Evolutionary conservation across 2,113 vertebrate genomes (phyloP).

Genomic region (Rana temporaria): DNA sequence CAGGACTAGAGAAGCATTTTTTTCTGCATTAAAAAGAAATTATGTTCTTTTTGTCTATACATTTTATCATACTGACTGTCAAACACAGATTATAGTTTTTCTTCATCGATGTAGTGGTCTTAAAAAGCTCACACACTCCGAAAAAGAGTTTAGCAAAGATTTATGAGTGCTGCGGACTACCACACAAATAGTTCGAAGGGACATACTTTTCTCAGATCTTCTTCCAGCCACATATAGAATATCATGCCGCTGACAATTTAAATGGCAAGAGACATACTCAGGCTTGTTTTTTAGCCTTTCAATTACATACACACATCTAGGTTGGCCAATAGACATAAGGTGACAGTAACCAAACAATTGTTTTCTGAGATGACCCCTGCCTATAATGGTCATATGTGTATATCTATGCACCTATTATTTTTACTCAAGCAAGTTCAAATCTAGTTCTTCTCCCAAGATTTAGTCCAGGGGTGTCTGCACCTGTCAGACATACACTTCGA

Average conservation of each 20-base stretch:
- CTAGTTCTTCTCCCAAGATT: too few species aligned
- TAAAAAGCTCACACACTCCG: background rate
- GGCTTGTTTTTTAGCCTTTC: background rate
- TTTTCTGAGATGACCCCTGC: too few species aligned
- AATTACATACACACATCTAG: background rate
- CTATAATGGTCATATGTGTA: too few species aligned
- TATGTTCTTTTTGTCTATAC: too few species aligned
- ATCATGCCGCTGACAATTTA: background rate
- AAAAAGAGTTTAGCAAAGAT: background rate
- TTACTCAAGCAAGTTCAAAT: too few species aligned
- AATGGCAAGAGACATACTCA: background rate
- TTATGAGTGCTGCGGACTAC: background rate
- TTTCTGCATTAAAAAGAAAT: too few species aligned
- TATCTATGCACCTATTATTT: too few species aligned
- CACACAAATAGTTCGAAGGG: background rate
- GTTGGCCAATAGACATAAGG: background rate
- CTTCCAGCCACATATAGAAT: slow-evolving; percentile 5
- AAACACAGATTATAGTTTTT: background rate
- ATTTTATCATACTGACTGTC: too few species aligned
- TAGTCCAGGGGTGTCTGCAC: too few species aligned
- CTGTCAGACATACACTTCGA: too few species aligned
- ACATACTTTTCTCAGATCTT: background rate
- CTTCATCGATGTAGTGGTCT: background rate
- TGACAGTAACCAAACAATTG: too few species aligned
- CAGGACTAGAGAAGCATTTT: too few species aligned